Conservation (phyloP, 1,140 invertebrate species). For the Hylyphantes graminicola region DNA sequence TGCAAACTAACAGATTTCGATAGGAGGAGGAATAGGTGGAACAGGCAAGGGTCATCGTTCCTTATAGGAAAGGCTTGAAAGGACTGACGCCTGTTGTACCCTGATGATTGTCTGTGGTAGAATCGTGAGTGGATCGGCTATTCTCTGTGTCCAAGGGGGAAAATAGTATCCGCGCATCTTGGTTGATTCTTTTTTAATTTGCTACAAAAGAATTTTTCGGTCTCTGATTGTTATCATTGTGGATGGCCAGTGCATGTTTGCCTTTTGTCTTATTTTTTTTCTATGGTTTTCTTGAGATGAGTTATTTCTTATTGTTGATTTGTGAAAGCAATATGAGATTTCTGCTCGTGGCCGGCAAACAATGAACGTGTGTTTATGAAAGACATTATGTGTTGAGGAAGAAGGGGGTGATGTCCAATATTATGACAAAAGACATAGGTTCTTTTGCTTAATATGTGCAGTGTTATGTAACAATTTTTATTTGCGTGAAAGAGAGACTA, state of each 20-base stretch:
- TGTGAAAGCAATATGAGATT: too few relatives aligned
- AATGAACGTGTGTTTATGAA: too few relatives aligned
- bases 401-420: too few relatives aligned
- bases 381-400: too few relatives aligned
- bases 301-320: neutral
- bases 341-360: too few relatives aligned
- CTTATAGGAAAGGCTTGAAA: neutral
- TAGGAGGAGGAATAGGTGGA: constrained; percentile 7
- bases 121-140: neutral
- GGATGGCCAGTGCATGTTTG: neutral
- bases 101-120: neutral
- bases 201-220: neutral
- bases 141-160: neutral
- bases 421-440: too few relatives aligned
- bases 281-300: too few relatives aligned
- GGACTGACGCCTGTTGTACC: neutral
- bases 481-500: too few relatives aligned
- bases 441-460: too few relatives aligned
- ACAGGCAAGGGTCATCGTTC: constrained; percentile 13
- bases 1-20: too few relatives aligned
- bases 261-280: neutral
- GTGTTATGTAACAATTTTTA: too few relatives aligned
- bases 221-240: constrained; percentile 16
- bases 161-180: neutral
- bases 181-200: neutral